Evolutionary conservation across 2,797 vertebrate species (phyloP).

Genomic region (Melanotaenia parkinsoni): DNA sequence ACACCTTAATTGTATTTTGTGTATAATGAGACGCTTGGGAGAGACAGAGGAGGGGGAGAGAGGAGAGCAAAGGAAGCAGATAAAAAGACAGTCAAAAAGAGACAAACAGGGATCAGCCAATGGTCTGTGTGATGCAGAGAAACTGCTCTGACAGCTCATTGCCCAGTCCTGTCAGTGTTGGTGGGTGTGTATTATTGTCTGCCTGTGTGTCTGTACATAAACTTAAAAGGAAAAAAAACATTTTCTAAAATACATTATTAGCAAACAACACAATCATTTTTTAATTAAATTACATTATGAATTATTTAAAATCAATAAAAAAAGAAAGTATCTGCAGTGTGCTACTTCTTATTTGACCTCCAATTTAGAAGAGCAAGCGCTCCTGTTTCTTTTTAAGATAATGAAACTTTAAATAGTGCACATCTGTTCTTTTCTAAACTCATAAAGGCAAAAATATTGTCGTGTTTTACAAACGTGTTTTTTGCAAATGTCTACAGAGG

Average conservation of each 20-base stretch:
- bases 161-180: constrained; percentile 59
- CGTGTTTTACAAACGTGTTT: too few species aligned
- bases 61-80: constrained; percentile 19
- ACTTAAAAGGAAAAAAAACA: constrained; percentile 11
- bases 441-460: neutral
- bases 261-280: constrained; percentile 19
- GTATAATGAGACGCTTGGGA: constrained; percentile 69
- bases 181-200: constrained; percentile 8
- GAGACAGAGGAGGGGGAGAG: neutral
- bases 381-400: neutral
- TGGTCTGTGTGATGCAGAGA: constrained; percentile 70
- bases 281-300: constrained; percentile 10
- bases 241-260: constrained; percentile 47
- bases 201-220: neutral
- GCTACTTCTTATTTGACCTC: neutral
- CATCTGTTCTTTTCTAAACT: neutral
- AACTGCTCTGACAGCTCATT: constrained; percentile 75
- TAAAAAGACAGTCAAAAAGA: constrained; percentile 41
- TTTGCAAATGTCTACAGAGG: too few species aligned
- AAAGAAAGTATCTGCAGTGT: neutral
- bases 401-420: neutral
- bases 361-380: neutral
- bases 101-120: constrained; percentile 69
- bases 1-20: constrained; percentile 75
- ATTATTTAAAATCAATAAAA: neutral